Percentiles rank a stretch among this genome's conserved stretches.
Evolutionary conservation across 1,140 invertebrate genomes (phyloP).

Genomic region (Dendroctonus ponderosae): DNA sequence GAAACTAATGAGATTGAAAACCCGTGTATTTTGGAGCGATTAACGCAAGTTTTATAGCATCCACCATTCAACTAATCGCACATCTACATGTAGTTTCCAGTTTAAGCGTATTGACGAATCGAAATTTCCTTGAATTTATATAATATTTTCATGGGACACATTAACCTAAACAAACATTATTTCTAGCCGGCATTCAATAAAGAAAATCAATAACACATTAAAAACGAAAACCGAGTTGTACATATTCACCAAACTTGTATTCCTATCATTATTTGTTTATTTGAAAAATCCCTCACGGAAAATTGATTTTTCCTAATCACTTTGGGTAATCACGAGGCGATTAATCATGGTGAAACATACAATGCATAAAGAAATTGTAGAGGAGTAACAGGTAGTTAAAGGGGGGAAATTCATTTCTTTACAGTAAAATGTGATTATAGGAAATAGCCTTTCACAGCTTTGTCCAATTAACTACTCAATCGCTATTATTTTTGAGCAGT

Average conservation of each 20-base stretch:
- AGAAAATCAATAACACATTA: slow-evolving; percentile 25
- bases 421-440: no score
- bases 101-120: no score
- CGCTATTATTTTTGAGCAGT: no score
- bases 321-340: slow-evolving; percentile 12
- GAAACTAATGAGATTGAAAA: no score
- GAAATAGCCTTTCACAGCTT: no score
- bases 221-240: slow-evolving; percentile 6
- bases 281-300: slow-evolving; percentile 13
- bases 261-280: slow-evolving; percentile 3
- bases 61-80: no score
- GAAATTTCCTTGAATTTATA: no score
- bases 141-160: slow-evolving; percentile 14
- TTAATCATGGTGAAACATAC: slow-evolving; percentile 19
- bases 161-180: slow-evolving; percentile 25
- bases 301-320: slow-evolving; percentile 27
- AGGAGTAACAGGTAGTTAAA: slow-evolving; percentile 8
- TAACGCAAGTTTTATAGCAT: no score
- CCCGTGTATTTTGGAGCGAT: no score
- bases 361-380: not conserved
- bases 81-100: no score
- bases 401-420: not conserved
- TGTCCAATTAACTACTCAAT: no score
- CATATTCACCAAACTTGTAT: slow-evolving; percentile 17
- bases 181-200: slow-evolving; percentile 14